These are phyloP conservation scores for Cotesia vestalis DNA, from an alignment of 1,140 invertebrate species.

Conservation along the genomic window DNA sequence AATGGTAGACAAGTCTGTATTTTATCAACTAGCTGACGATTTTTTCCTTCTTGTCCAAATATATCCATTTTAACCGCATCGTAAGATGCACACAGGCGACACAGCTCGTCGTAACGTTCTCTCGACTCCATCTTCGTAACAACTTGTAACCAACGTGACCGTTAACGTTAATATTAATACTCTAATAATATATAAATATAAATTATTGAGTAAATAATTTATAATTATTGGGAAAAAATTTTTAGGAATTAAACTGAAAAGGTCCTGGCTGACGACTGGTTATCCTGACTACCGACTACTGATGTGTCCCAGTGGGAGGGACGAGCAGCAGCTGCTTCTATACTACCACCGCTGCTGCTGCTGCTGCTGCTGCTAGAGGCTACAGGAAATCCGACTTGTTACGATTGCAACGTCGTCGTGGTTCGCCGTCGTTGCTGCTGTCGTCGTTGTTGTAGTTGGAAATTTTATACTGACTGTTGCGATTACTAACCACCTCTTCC, in stretches of 20 bases:
- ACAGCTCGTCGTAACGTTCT: constrained; percentile 64
- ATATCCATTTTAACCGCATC: constrained; percentile 66
- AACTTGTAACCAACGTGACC: neutral
- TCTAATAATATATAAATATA: neutral
- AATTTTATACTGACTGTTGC: no score
- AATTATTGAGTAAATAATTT: neutral
- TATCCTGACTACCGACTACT: no score
- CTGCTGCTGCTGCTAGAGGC: no score
- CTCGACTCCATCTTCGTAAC: constrained; percentile 49
- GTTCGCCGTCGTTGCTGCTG: no score
- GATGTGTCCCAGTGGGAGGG: constrained; percentile 15
- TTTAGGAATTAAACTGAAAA: no score
- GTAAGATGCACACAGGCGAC: constrained; percentile 66
- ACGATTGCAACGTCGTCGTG: no score
- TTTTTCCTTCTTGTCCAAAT: constrained; percentile 64
- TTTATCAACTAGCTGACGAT: constrained; percentile 65
- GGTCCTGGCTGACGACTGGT: neutral
- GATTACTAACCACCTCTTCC: no score
- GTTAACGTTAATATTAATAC: neutral
- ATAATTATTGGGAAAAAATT: no score
- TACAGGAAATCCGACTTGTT: no score
- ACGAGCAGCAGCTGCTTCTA: constrained; percentile 10
- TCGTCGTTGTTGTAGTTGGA: no score
- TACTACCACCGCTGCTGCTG: no score
- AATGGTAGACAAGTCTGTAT: constrained; percentile 66